A percentile compares a stretch with the other conserved stretches of the same genome.
Evolutionary conservation across 2,888 invertebrate species (phyloP).

Genomic region (Drosophila mimica): DNA sequence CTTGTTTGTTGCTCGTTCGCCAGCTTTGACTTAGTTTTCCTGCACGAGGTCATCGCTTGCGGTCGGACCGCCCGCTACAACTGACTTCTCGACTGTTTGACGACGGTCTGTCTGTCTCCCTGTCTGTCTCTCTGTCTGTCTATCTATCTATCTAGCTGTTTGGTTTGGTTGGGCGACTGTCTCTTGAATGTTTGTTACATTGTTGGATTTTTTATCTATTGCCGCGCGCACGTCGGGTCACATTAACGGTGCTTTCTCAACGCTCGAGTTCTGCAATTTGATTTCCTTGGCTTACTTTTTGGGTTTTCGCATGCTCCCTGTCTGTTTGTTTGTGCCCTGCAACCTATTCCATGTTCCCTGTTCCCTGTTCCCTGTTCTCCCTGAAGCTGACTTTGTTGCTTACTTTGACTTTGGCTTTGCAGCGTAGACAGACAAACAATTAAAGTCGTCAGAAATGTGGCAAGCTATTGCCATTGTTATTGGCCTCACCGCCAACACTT

Average conservation of each 20-base stretch:
- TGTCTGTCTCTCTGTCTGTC: slow-evolving; percentile 41
- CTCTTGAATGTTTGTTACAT: slow-evolving; percentile 51
- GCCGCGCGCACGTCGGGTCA: slow-evolving; percentile 73
- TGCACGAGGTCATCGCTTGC: slow-evolving; percentile 78
- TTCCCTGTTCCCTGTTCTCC: neutral
- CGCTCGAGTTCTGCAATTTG: slow-evolving; percentile 77
- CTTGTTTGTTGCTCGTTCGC: slow-evolving; percentile 33
- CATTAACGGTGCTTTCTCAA: slow-evolving; percentile 78
- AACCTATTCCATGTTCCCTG: neutral
- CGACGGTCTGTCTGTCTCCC: slow-evolving; percentile 22
- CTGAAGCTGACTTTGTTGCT: slow-evolving; percentile 5
- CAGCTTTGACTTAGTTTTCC: slow-evolving; percentile 72
- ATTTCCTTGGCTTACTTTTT: slow-evolving; percentile 58
- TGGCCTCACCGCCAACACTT: slow-evolving; percentile 47
- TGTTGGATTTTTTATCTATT: slow-evolving; percentile 68
- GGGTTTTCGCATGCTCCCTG: slow-evolving; percentile 41
- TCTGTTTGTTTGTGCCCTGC: neutral
- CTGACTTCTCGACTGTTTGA: slow-evolving; percentile 20
- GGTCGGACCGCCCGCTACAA: slow-evolving; percentile 56
- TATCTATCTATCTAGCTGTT: slow-evolving; percentile 43
- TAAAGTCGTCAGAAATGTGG: slow-evolving; percentile 71
- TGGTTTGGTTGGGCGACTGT: slow-evolving; percentile 50
- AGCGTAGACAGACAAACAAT: slow-evolving; percentile 65
- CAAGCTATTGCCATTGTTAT: slow-evolving; percentile 51
- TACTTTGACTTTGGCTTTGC: slow-evolving; percentile 13